Evolutionary conservation across 2,888 invertebrate species (phyloP).

Genomic region (Elegia similella): DNA sequence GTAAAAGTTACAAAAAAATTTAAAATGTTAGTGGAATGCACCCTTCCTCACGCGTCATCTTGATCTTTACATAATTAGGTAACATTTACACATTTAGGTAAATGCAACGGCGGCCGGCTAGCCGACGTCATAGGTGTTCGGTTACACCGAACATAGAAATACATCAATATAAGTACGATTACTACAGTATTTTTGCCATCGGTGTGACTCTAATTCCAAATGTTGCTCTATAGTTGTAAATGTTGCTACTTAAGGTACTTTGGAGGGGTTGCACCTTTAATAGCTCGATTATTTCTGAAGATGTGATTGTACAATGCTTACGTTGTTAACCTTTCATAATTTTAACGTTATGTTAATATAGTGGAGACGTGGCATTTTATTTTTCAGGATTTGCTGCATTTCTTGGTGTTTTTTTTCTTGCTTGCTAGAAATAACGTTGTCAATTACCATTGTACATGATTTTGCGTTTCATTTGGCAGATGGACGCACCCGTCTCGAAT

Average conservation of each 20-base stretch:
- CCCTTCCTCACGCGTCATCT: no score
- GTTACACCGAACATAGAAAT: no score
- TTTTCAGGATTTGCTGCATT: conserved; percentile 48
- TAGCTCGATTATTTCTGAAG: conserved; percentile 7
- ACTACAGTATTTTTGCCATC: no score
- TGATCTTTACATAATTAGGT: no score
- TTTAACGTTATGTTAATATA: conserved; percentile 24
- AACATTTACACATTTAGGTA: no score
- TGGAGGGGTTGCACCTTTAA: not conserved
- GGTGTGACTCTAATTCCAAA: no score
- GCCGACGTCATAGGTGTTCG: no score
- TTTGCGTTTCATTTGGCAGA: conserved; percentile 42
- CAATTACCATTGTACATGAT: conserved; percentile 20
- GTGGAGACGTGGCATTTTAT: conserved; percentile 32
- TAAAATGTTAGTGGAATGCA: no score
- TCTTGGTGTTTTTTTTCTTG: conserved; percentile 45
- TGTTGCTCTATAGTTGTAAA: no score
- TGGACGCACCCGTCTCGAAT: conserved; percentile 68
- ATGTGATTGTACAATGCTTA: conserved; percentile 5
- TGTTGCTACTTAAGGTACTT: not conserved
- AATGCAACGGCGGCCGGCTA: no score
- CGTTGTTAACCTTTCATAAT: conserved; percentile 12
- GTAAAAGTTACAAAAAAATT: no score
- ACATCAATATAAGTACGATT: no score
- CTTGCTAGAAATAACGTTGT: conserved; percentile 30